Conservation (phyloP, 2,113 vertebrate genomes). For the Gallinago paraguaiae region DNA sequence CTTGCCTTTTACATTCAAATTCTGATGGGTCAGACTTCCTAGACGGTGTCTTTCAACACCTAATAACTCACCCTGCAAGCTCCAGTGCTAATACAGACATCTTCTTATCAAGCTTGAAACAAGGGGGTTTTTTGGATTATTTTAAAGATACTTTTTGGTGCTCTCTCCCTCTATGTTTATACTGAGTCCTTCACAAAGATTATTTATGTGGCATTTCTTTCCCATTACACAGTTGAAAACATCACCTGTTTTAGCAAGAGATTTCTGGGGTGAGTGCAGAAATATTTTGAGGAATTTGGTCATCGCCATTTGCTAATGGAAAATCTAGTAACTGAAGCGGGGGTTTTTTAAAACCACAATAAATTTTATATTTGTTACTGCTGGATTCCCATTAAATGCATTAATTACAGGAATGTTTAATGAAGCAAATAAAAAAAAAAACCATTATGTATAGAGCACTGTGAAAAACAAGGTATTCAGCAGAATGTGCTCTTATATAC, state of each 20-base stretch:
- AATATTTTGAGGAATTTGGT: constrained; percentile 66
- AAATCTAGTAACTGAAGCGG: constrained; percentile 68
- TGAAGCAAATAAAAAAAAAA: constrained; percentile 64
- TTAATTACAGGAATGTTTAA: constrained; percentile 80
- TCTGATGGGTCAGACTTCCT: constrained; percentile 61
- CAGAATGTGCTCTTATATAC: constrained; percentile 59
- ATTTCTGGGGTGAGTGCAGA: constrained; percentile 71
- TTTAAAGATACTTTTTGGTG: constrained; percentile 70
- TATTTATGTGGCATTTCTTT: constrained; percentile 79
- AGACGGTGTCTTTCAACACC: constrained; percentile 76
- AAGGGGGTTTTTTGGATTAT: constrained; percentile 34
- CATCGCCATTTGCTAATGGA: constrained; percentile 70
- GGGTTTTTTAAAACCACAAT: constrained; percentile 57
- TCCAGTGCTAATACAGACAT: constrained; percentile 35
- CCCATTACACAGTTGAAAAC: constrained; percentile 68
- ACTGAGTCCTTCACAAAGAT: constrained; percentile 58
- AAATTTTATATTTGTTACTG: constrained; percentile 79
- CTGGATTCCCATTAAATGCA: constrained; percentile 77
- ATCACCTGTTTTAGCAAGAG: constrained; percentile 72
- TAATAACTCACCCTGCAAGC: constrained; percentile 74
- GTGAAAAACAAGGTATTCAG: constrained; percentile 72
- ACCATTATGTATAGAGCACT: constrained; percentile 68
- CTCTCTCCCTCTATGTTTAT: constrained; percentile 50
- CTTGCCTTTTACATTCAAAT: constrained; percentile 60
- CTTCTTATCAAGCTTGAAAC: constrained; percentile 71